Percentiles rank a stretch among this genome's conserved stretches.
Evolutionary conservation across 2,888 invertebrate genomes (phyloP).

Genomic region (Brachylomia viminalis): DNA sequence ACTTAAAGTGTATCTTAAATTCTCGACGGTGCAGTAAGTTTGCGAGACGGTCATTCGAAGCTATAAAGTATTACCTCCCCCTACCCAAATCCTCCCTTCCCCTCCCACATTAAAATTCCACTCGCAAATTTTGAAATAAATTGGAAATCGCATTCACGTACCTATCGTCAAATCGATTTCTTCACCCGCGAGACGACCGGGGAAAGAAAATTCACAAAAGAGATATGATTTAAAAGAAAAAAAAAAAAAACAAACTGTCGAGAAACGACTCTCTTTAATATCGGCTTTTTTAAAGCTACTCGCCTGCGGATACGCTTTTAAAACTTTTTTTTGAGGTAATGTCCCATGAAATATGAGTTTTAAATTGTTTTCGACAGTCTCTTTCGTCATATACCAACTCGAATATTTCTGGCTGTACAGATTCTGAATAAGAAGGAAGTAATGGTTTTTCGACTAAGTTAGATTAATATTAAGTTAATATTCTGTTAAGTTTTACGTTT

Average conservation of each 20-base stretch:
- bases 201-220: slow-evolving; percentile 73
- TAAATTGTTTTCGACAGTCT: slow-evolving; percentile 53
- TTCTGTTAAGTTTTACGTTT: background rate
- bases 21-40: slow-evolving; percentile 71
- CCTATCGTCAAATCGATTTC: slow-evolving; percentile 82
- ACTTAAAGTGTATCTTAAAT: slow-evolving; percentile 52
- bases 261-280: slow-evolving; percentile 69
- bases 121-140: slow-evolving; percentile 81
- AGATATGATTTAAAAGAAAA: slow-evolving; percentile 75
- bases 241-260: slow-evolving; percentile 70
- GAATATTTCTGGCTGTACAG: slow-evolving; percentile 4
- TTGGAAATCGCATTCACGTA: slow-evolving; percentile 80
- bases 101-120: slow-evolving; percentile 78
- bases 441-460: background rate
- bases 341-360: slow-evolving; percentile 63
- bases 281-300: slow-evolving; percentile 73
- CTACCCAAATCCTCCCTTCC: slow-evolving; percentile 50
- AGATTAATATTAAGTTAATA: background rate
- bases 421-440: background rate
- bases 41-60: slow-evolving; percentile 67
- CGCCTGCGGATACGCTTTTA: slow-evolving; percentile 66
- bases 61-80: slow-evolving; percentile 67
- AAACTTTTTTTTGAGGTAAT: slow-evolving; percentile 69
- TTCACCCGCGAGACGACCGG: slow-evolving; percentile 74
- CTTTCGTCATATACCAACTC: slow-evolving; percentile 27